phyloP scores from a whole-genome alignment of 2,113 vertebrate species.

The Lathamus discolor region DNA sequence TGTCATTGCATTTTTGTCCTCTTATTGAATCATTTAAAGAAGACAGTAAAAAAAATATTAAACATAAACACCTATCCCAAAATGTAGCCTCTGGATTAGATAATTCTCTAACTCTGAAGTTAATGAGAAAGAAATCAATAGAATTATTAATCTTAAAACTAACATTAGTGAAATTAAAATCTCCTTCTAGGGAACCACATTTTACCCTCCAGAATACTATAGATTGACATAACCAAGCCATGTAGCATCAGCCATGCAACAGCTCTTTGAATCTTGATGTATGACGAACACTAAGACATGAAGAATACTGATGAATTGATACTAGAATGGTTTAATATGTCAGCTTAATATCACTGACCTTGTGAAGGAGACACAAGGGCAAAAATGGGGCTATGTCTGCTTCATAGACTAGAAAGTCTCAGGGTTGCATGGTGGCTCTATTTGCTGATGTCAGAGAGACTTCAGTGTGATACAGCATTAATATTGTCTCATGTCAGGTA shows the following conservation, averaged over 20 bases:
- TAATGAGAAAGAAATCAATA: background rate
- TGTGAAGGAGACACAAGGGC: background rate
- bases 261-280: background rate
- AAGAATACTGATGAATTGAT: background rate
- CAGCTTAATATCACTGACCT: background rate
- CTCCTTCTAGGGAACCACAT: background rate
- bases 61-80: background rate
- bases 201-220: background rate
- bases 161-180: background rate
- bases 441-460: slow-evolving; percentile 58
- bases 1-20: background rate
- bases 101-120: background rate
- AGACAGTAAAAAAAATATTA: background rate
- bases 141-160: background rate
- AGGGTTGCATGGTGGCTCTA: background rate
- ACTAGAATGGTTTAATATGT: background rate
- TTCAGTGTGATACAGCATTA: slow-evolving; percentile 41
- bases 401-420: background rate
- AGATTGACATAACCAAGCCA: background rate
- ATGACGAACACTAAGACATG: background rate
- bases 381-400: background rate
- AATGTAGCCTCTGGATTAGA: background rate
- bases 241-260: background rate
- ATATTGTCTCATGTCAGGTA: slow-evolving; percentile 51
- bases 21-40: background rate